These are phyloP conservation scores for Drosophila mayaguana DNA, from an alignment of 2,888 invertebrate genomes.

Conservation along the genomic window DNA sequence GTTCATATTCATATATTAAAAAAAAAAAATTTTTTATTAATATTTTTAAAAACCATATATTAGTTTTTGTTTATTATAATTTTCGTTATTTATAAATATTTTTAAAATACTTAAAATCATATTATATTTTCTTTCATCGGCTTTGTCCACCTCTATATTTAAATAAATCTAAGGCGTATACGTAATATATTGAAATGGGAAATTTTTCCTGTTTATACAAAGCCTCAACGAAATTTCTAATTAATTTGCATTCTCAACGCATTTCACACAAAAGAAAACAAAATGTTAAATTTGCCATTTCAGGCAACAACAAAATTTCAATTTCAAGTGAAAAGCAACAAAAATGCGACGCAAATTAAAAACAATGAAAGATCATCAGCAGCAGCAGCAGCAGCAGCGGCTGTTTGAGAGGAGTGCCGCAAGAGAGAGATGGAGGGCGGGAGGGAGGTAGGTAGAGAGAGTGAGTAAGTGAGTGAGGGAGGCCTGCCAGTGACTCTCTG, in stretches of 20 bases:
- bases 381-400: constrained; percentile 54
- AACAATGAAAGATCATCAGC: constrained; percentile 72
- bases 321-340: constrained; percentile 24
- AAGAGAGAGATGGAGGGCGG: background rate
- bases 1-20: too few species aligned
- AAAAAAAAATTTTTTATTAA: too few species aligned
- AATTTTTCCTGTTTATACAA: background rate
- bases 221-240: background rate
- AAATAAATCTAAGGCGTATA: background rate
- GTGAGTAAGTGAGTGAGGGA: background rate
- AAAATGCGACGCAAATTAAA: constrained; percentile 66
- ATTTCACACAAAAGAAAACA: constrained; percentile 8
- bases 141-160: background rate
- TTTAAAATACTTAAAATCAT: background rate
- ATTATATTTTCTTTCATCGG: background rate
- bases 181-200: background rate
- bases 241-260: constrained; percentile 18
- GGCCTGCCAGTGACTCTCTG: background rate
- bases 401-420: constrained; percentile 73
- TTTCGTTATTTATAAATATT: background rate
- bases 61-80: background rate
- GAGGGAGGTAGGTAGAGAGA: background rate
- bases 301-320: background rate
- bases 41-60: too few species aligned
- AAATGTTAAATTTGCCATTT: constrained; percentile 7